Conservation (phyloP, 2,797 vertebrate species). For the Nasua narica region DNA sequence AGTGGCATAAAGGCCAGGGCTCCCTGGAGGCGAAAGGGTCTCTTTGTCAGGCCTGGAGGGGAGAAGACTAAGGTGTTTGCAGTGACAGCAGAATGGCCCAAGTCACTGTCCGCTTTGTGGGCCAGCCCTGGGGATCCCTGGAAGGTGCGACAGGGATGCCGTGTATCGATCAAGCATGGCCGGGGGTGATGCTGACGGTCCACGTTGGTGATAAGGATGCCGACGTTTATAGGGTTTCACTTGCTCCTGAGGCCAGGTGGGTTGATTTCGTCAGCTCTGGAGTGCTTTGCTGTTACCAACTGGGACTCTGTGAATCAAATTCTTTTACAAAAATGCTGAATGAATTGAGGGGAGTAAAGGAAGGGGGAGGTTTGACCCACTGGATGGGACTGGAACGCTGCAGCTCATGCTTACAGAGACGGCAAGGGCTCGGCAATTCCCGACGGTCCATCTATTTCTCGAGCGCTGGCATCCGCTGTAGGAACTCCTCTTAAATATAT, state of each 20-base stretch:
- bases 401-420: background rate
- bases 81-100: background rate
- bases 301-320: background rate
- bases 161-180: background rate
- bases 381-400: background rate
- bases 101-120: background rate
- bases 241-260: background rate
- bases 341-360: background rate
- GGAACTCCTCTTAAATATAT: background rate
- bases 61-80: slow-evolving; percentile 1
- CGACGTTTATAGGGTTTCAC: background rate
- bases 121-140: background rate
- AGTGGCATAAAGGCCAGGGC: background rate
- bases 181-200: background rate
- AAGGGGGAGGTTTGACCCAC: background rate
- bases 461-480: background rate
- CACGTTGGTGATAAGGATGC: background rate
- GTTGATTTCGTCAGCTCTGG: background rate
- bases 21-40: background rate
- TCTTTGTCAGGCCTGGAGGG: background rate
- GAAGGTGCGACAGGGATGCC: background rate
- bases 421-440: too few species aligned
- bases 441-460: background rate
- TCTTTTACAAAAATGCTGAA: background rate
- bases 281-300: background rate